Percentiles rank a stretch among this genome's conserved stretches.
phyloP scores from a whole-genome alignment of 2,113 vertebrate species.

The Grus americana region DNA sequence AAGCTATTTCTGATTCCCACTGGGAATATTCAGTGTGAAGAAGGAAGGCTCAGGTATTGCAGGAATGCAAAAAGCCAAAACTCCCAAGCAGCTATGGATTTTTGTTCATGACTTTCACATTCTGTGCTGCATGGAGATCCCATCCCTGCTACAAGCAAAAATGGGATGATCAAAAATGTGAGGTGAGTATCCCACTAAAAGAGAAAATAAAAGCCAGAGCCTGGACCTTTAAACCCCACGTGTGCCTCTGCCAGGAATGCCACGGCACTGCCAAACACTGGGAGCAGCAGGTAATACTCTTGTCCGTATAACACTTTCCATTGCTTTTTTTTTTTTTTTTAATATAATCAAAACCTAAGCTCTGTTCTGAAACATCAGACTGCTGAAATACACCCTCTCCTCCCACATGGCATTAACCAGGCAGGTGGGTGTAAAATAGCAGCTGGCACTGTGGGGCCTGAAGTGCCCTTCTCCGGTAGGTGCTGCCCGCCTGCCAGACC shows the following conservation, averaged over 20 bases:
- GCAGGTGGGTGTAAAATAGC: neutral
- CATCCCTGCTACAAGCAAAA: neutral
- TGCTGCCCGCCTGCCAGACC: neutral
- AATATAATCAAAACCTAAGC: neutral
- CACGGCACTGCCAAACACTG: neutral
- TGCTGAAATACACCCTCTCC: neutral
- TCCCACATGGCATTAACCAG: neutral
- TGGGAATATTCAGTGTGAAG: neutral
- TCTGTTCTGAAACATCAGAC: neutral
- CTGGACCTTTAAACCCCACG: neutral
- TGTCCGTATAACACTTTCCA: neutral
- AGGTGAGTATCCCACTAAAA: neutral
- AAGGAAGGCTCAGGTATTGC: neutral
- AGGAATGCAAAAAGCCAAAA: neutral
- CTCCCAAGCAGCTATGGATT: neutral
- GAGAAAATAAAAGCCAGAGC: neutral
- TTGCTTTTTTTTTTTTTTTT: neutral
- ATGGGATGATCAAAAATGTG: neutral
- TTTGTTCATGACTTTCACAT: neutral
- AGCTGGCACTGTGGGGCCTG: neutral
- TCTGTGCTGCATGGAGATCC: neutral
- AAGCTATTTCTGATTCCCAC: neutral
- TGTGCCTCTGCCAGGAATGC: neutral
- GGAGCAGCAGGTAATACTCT: neutral
- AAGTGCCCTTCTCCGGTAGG: neutral